phyloP scores from a whole-genome alignment of 2,113 vertebrate species.

The Pipa parva region DNA sequence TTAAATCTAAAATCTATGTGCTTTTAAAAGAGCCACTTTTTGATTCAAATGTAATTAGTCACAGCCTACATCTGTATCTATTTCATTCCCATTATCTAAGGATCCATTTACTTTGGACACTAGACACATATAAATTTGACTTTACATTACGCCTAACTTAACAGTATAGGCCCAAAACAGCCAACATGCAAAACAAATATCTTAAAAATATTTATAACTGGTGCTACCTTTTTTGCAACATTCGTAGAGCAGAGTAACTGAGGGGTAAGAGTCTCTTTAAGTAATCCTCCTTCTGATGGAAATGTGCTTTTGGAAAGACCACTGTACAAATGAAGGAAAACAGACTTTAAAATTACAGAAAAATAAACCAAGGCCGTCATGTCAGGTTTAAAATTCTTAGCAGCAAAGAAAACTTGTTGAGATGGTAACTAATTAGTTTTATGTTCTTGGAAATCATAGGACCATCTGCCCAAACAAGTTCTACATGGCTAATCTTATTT shows the following conservation, averaged over 20 bases:
- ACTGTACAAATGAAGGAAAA: conserved; percentile 45
- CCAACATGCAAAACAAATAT: too few species aligned
- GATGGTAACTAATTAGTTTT: conserved; percentile 56
- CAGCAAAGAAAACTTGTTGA: conserved; percentile 27
- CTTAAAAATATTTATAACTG: neutral
- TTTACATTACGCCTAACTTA: too few species aligned
- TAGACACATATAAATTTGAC: too few species aligned
- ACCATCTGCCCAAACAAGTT: conserved; percentile 69
- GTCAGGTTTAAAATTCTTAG: conserved; percentile 32
- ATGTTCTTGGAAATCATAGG: conserved; percentile 61
- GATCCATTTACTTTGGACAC: too few species aligned
- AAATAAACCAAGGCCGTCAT: conserved; percentile 16
- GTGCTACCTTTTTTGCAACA: conserved; percentile 48
- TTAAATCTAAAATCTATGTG: too few species aligned
- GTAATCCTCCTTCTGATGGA: conserved; percentile 55
- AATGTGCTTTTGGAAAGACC: conserved; percentile 61
- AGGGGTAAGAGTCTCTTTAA: conserved; percentile 64
- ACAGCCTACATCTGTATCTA: too few species aligned
- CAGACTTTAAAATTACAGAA: conserved; percentile 44
- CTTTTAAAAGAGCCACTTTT: too few species aligned
- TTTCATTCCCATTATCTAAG: too few species aligned
- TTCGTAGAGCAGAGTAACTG: conserved; percentile 63
- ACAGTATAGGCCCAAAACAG: too few species aligned
- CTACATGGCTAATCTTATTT: conserved; percentile 72
- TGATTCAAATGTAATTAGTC: too few species aligned